Conservation (phyloP, 2,888 invertebrate species). For the Leucozona laternaria region DNA sequence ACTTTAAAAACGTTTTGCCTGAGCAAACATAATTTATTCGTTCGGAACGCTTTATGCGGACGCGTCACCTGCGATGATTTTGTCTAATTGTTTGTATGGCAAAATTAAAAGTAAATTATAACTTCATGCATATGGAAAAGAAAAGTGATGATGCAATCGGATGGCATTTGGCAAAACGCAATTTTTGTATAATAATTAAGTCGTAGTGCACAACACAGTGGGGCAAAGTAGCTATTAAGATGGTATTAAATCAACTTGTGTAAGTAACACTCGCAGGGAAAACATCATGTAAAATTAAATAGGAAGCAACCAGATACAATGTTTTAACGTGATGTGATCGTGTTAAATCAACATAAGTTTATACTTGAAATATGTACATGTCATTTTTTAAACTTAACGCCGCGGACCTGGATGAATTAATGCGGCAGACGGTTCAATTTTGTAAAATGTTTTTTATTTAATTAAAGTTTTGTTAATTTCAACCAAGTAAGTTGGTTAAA, state of each 20-base stretch:
- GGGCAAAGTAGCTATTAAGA: background rate
- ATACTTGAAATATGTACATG: too few relatives aligned
- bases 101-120: background rate
- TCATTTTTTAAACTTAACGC: too few relatives aligned
- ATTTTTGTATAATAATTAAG: background rate
- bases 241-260: background rate
- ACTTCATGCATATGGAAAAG: background rate
- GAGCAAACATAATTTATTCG: constrained; percentile 17
- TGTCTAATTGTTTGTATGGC: background rate
- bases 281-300: too few relatives aligned
- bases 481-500: too few relatives aligned
- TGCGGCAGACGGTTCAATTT: too few relatives aligned
- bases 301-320: too few relatives aligned
- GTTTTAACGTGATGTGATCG: too few relatives aligned
- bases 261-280: too few relatives aligned
- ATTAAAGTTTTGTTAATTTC: too few relatives aligned
- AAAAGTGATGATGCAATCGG: constrained; percentile 22
- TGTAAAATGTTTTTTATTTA: too few relatives aligned
- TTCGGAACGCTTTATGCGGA: background rate
- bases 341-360: too few relatives aligned
- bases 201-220: background rate
- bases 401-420: too few relatives aligned
- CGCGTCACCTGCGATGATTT: background rate
- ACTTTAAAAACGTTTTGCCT: constrained; percentile 2
- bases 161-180: constrained; percentile 9